Percentiles rank a stretch among this genome's conserved stretches.
Evolutionary conservation across 30 jellyfish, hydroid and myxozoan genomes (phyloP).

Genomic region (Mastigias papua): DNA sequence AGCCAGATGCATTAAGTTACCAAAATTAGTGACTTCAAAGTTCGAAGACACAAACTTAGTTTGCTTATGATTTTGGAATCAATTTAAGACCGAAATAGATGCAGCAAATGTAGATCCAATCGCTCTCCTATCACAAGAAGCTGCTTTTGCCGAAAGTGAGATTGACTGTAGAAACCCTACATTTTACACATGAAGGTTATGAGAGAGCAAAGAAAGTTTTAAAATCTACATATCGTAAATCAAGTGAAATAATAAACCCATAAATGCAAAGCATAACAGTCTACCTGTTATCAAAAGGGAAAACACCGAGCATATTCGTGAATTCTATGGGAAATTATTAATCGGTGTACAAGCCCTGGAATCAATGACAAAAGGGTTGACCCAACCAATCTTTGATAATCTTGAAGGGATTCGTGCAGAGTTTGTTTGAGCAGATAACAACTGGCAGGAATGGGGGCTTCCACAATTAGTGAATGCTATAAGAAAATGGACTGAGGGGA

Average conservation of each 20-base stretch:
- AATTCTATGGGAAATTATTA: conserved; percentile 60
- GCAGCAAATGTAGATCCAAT: conserved; percentile 37
- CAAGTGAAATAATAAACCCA: conserved; percentile 75
- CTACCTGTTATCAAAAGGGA: conserved; percentile 63
- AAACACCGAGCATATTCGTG: conserved; percentile 50
- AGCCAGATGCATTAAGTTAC: not conserved
- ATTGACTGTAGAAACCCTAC: conserved; percentile 24
- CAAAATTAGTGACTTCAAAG: not conserved
- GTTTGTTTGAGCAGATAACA: conserved; percentile 66
- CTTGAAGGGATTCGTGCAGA: conserved; percentile 74
- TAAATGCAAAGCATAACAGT: conserved; percentile 66
- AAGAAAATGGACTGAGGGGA: conserved; percentile 79
- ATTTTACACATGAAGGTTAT: conserved; percentile 73
- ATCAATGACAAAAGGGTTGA: conserved; percentile 76
- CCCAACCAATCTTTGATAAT: conserved; percentile 68
- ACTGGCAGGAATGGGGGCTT: conserved; percentile 82
- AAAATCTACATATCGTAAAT: conserved; percentile 68
- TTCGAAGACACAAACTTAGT: conserved; percentile 55
- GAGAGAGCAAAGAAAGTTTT: conserved; percentile 75
- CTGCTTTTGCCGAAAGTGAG: conserved; percentile 46
- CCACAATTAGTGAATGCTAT: conserved; percentile 58
- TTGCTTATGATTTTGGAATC: conserved; percentile 56
- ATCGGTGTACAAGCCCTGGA: conserved; percentile 77
- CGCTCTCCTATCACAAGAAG: conserved; percentile 45
- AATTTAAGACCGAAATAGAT: conserved; percentile 50